Evolutionary conservation across 1,140 invertebrate species (phyloP), one percentile per base, ranked within the genome.

Genomic region (Listronotus oregonensis): DNA sequence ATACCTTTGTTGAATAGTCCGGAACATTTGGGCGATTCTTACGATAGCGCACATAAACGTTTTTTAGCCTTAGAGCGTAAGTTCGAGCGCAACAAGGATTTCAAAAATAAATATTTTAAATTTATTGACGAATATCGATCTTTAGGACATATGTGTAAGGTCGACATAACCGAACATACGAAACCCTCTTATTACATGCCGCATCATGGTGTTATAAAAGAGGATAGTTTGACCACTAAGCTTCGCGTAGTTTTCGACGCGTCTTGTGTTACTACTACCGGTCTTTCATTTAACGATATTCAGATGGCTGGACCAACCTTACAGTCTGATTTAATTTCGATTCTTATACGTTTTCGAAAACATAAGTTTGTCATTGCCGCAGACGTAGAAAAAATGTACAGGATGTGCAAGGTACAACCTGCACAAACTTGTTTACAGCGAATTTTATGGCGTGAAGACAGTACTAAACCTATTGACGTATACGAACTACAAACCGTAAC

Each of bases 341-440:
- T 61, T 46, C 42, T 46, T 27, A 18, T 43, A 11, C 65, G 76
- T 3, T 83, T 82, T 70, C 64, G 78, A 18, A 60, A 64, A 7
- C 67, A 77, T 47, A 18, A 44, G 67, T 68, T 57, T 49, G 70
- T 73, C 8, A 50, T 78, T 27, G 61, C 65, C 15, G 67, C 63
- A 3, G 77, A 78, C 56, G 69, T 78, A 14, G 56, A 49, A 18
- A 77, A 80, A 67, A 81, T 81, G 78, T 82, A 78, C 68, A 64
- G 78, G 27, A 74, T 77, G 64, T 64, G 80, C 11, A 40, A 59
- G 10, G 57, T 83, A 0, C 51, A 68, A 43, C 11, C 67, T 9
- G 62, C 75, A 40, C 69, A 81, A 31, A 57, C 47, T 40, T 61
- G 75, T 43, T 78, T 74, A 31, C 80, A 82, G 56, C 63, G 77